Evolutionary conservation across 2,888 invertebrate genomes (phyloP).

Genomic region (Cantharis rufa): DNA sequence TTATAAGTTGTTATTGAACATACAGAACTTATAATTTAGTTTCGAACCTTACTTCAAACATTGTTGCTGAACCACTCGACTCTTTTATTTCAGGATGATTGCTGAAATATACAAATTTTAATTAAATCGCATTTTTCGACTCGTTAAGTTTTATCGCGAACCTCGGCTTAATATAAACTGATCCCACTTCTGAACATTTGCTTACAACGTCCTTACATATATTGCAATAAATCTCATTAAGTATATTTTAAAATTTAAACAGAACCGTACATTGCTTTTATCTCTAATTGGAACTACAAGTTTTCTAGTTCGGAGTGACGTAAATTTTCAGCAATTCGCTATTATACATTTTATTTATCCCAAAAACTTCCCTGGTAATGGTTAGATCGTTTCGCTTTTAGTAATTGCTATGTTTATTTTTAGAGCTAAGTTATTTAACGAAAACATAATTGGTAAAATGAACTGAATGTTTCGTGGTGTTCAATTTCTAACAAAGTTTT

Average conservation of each 20-base stretch:
- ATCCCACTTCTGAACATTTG: too few species aligned
- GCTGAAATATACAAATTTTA: background rate
- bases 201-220: too few species aligned
- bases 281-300: background rate
- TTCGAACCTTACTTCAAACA: too few species aligned
- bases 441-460: background rate
- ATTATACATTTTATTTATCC: background rate
- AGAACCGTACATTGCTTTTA: background rate
- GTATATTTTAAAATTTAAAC: background rate
- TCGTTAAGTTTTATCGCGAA: background rate
- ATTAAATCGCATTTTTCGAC: background rate
- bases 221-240: too few species aligned
- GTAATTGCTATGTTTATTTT: background rate
- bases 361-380: background rate
- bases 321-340: background rate
- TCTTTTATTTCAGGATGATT: background rate
- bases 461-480: background rate
- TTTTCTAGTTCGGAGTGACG: background rate
- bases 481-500: background rate
- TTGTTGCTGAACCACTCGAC: too few species aligned
- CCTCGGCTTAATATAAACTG: too few species aligned
- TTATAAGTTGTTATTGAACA: background rate
- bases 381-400: background rate
- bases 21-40: background rate
- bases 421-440: background rate